Base-by-base conservation (phyloP, 2,888 invertebrate species). In the Ichneumoninae sp. region DNA sequence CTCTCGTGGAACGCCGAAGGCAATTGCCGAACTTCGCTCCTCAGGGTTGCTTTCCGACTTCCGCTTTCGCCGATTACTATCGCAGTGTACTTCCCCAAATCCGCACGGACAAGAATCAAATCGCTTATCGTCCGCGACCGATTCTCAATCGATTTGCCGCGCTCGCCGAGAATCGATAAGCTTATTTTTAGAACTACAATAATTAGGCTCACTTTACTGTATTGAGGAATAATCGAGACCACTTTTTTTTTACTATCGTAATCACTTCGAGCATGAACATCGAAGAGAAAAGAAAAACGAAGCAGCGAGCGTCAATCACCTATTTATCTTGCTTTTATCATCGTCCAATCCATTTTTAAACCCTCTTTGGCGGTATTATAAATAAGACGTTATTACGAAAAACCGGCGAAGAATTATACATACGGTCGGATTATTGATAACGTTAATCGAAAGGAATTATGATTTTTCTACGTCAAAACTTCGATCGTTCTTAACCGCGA, bases 61-160 rank as follows among this genome's bases (percentile, higher is more conserved):
- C 84, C 33, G 71, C 81, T 52, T 84, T 82, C 13, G 79, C 57
- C 44, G 70, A 75, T 62, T 79, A 66, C 36, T 71, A 76, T 79
- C 71, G 33, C 10, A 33, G 19, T 19, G 13, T 36, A 2, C 0
- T 44, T 22, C 50, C 52, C 1, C 66, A 72, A 33, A 36, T 30
- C 44, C 26, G n/a, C 33, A 10, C 52, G n/a, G 66, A 33, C 3
- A 70, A 75, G 7, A 47, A 40, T 57, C 30, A 22, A 50, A 69
- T 50, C 30, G 22, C 10, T 8, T 30, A 4, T 3, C 71, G 50
- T 22, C 62, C 78, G 3, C 74, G 81, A 33, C 69, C 80, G 36
- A 78, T 70, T 13, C 62, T 81, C 19, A 70, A 65, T 71, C 75
- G 78, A n/a, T n/a, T 19, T 13, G 30, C 57, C 16, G n/a, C 19